Percentiles rank a stretch among this genome's conserved stretches.
Evolutionary conservation across 2,113 vertebrate species (phyloP).

Genomic region (Percopsis transmontana): DNA sequence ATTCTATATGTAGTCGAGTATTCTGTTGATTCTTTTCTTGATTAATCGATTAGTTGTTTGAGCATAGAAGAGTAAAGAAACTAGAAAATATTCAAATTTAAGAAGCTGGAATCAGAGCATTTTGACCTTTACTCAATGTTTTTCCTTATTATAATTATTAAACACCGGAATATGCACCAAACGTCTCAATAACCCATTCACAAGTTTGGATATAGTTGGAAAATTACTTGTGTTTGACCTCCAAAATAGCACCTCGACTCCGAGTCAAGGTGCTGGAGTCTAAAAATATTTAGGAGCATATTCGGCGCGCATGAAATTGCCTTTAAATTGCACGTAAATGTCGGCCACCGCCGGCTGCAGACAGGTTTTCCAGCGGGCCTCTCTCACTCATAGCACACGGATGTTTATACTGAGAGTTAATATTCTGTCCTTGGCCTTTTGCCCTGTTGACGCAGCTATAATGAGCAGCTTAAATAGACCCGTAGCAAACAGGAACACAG

Average conservation of each 20-base stretch:
- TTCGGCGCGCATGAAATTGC: neutral
- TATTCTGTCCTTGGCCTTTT: constrained; percentile 43
- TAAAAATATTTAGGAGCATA: constrained; percentile 14
- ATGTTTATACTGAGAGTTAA: constrained; percentile 15
- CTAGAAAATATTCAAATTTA: too few relatives aligned
- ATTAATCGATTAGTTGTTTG: too few relatives aligned
- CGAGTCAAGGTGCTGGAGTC: constrained; percentile 13
- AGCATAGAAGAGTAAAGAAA: too few relatives aligned
- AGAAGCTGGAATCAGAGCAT: too few relatives aligned
- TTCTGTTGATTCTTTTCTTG: too few relatives aligned
- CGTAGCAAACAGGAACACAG: constrained; percentile 35
- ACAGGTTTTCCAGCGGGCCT: constrained; percentile 2
- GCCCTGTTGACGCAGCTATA: constrained; percentile 47
- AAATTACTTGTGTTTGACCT: constrained; percentile 10
- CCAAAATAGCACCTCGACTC: neutral
- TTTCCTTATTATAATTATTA: neutral
- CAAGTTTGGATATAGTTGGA: constrained; percentile 3
- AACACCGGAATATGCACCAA: neutral
- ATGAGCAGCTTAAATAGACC: constrained; percentile 49
- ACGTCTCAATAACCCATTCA: constrained; percentile 29
- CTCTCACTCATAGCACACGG: neutral
- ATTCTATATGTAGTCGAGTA: too few relatives aligned
- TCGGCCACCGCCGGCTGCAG: neutral
- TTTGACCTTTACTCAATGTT: too few relatives aligned
- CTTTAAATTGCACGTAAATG: constrained; percentile 8